A percentile compares a stretch with the other conserved stretches of the same genome.
Evolutionary conservation across 2,113 vertebrate species (phyloP).

Genomic region (Brachyistius frenatus): DNA sequence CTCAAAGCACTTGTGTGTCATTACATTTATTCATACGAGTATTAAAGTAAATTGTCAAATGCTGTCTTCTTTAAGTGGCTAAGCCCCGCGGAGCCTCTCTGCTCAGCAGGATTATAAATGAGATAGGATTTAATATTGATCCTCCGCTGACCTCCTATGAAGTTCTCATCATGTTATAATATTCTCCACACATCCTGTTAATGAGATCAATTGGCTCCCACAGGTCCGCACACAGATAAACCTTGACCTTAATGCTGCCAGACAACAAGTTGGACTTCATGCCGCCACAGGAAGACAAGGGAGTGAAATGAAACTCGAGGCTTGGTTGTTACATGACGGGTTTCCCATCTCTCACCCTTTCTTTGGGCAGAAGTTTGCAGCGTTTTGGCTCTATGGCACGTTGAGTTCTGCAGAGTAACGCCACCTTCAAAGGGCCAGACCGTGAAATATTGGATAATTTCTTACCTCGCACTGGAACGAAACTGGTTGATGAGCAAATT

Average conservation of each 20-base stretch:
- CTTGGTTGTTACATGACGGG: background rate
- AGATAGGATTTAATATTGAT: constrained; percentile 85
- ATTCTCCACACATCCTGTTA: constrained; percentile 76
- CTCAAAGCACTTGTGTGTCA: constrained; percentile 64
- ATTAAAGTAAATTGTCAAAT: constrained; percentile 76
- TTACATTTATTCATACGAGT: constrained; percentile 73
- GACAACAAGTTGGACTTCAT: constrained; percentile 43
- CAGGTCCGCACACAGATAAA: constrained; percentile 47
- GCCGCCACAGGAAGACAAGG: background rate
- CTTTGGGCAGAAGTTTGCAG: constrained; percentile 10
- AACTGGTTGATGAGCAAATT: constrained; percentile 77
- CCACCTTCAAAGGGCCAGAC: constrained; percentile 72
- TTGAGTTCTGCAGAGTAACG: constrained; percentile 53
- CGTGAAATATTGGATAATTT: constrained; percentile 74
- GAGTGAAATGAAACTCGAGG: background rate
- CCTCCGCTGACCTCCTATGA: constrained; percentile 81
- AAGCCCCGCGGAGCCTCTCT: constrained; percentile 62
- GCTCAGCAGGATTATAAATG: constrained; percentile 80
- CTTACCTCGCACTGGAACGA: constrained; percentile 74
- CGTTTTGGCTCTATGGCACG: constrained; percentile 20
- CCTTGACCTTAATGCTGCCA: constrained; percentile 63
- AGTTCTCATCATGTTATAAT: constrained; percentile 82
- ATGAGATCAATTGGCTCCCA: constrained; percentile 77
- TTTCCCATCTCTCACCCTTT: constrained; percentile 6
- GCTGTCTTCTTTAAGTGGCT: constrained; percentile 66